Evolutionary conservation across 2,113 vertebrate species (phyloP).

Genomic region (Kryptolebias marmoratus): DNA sequence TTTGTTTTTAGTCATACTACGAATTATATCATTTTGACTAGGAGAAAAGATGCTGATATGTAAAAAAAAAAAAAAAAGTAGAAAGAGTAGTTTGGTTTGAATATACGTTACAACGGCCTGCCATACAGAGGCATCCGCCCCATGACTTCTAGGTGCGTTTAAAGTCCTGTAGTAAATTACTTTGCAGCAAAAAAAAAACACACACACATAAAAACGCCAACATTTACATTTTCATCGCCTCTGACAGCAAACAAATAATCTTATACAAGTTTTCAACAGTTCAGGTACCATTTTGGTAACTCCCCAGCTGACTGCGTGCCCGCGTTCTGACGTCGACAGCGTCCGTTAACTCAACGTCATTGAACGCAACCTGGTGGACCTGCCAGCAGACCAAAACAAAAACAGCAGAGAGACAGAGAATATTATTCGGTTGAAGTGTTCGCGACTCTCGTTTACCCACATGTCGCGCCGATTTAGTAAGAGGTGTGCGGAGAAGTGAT

Average conservation of each 20-base stretch:
- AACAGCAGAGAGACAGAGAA: slow-evolving; percentile 2
- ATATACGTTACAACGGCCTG: background rate
- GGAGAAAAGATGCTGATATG: background rate
- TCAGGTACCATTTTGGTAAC: background rate
- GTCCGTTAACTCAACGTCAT: background rate
- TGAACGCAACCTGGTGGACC: slow-evolving; percentile 41
- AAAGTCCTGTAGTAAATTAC: slow-evolving; percentile 3
- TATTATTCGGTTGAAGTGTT: background rate
- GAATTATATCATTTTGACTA: too few relatives aligned
- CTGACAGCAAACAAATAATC: background rate
- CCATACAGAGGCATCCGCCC: background rate
- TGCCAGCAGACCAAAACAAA: slow-evolving; percentile 30
- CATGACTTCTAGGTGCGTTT: slow-evolving; percentile 37
- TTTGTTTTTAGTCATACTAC: too few relatives aligned
- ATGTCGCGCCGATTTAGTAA: slow-evolving; percentile 59
- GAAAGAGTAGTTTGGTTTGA: background rate
- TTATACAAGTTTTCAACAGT: background rate
- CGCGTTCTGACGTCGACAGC: too few relatives aligned
- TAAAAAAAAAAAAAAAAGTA: too few relatives aligned
- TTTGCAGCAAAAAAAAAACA: background rate
- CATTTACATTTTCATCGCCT: background rate
- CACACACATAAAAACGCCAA: too few relatives aligned
- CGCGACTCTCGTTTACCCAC: background rate
- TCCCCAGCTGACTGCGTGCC: background rate
- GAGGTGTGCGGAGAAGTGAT: slow-evolving; percentile 50